Evolutionary conservation across 2,888 invertebrate genomes (phyloP).

Genomic region (Standfussiana lucernea): DNA sequence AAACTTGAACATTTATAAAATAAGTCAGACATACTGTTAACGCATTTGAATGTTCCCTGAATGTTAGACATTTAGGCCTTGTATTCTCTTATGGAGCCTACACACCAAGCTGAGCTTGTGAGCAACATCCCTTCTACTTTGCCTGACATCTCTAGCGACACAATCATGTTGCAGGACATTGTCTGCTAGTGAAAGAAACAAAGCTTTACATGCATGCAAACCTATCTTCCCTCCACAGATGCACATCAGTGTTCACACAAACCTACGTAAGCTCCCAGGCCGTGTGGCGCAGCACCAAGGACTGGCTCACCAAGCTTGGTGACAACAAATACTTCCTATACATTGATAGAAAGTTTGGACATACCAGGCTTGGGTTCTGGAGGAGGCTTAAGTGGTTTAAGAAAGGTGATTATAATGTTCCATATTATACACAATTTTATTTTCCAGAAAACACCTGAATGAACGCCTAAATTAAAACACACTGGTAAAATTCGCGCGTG

Average conservation of each 20-base stretch:
- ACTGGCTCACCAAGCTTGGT: conserved; percentile 82
- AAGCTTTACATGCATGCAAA: neutral
- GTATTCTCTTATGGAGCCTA: too few species aligned
- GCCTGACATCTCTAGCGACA: too few species aligned
- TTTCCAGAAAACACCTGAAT: neutral
- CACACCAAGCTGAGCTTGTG: neutral
- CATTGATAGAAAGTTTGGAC: conserved; percentile 91
- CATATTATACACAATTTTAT: neutral
- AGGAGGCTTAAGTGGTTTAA: conserved; percentile 89
- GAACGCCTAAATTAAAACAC: neutral
- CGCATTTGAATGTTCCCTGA: neutral
- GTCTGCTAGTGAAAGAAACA: neutral
- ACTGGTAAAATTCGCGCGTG: neutral
- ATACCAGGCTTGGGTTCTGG: conserved; percentile 91
- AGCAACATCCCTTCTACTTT: neutral
- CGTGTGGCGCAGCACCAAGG: conserved; percentile 86
- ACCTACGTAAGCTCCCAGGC: conserved; percentile 88
- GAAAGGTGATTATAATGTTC: conserved; percentile 78
- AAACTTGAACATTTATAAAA: neutral
- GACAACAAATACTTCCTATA: conserved; percentile 87
- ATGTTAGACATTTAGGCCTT: neutral
- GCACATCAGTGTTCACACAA: conserved; percentile 88
- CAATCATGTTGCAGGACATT: neutral
- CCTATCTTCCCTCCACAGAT: conserved; percentile 72
- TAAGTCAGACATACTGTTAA: neutral